Evolutionary conservation across 2,797 vertebrate genomes (phyloP).

Genomic region (Myotis myotis): DNA sequence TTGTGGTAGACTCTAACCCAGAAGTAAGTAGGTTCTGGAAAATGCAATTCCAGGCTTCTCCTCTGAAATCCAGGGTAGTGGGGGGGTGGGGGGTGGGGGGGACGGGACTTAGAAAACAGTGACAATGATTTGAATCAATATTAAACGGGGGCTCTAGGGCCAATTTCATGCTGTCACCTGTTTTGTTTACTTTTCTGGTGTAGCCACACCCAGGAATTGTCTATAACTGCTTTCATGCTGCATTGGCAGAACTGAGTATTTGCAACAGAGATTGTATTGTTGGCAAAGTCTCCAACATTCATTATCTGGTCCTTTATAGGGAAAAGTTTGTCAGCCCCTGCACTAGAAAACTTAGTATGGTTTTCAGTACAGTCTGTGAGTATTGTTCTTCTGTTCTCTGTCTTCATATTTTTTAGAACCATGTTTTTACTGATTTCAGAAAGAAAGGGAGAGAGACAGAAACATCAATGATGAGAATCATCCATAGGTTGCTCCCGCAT

Average conservation of each 20-base stretch:
- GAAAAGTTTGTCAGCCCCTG: no score
- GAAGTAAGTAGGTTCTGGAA: background rate
- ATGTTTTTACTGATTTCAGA: no score
- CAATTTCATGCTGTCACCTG: background rate
- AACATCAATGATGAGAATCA: no score
- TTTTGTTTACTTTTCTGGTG: background rate
- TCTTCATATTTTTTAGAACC: no score
- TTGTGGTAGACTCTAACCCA: background rate
- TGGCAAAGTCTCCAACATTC: background rate
- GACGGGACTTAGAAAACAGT: background rate
- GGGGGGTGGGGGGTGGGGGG: no score
- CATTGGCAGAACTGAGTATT: background rate
- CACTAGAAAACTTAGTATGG: no score
- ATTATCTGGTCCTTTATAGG: background rate
- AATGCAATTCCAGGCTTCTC: background rate
- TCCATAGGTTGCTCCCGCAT: no score
- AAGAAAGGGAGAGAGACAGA: no score
- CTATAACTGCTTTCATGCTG: background rate
- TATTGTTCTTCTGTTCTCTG: no score
- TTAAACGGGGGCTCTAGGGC: background rate
- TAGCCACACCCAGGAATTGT: background rate
- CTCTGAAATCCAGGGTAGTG: background rate
- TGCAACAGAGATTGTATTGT: background rate
- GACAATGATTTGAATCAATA: background rate
- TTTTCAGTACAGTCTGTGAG: no score